Evolutionary conservation across 2,888 invertebrate genomes (phyloP).

Genomic region (Eledona agricola): DNA sequence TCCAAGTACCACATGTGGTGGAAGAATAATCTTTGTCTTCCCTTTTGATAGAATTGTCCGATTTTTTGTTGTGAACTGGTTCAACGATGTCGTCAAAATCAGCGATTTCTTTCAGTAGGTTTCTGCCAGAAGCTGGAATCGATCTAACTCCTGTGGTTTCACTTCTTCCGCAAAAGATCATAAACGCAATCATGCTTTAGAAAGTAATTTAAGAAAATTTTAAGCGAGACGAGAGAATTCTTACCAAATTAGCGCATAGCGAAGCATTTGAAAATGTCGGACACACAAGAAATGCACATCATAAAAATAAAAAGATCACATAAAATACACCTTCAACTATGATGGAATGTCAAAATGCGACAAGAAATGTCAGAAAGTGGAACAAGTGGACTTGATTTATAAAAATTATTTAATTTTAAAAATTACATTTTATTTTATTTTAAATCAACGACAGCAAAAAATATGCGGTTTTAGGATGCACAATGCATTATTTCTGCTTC

Average conservation of each 20-base stretch:
- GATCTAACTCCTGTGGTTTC: conserved; percentile 2
- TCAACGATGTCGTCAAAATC: conserved; percentile 20
- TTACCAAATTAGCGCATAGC: conserved; percentile 17
- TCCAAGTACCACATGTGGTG: too few relatives aligned
- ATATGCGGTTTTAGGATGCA: too few relatives aligned
- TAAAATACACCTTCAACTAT: conserved; percentile 10
- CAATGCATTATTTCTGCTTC: too few relatives aligned
- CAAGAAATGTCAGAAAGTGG: conserved; percentile 13
- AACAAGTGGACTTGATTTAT: too few relatives aligned
- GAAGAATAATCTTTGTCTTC: conserved; percentile 8
- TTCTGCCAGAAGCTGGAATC: conserved; percentile 1
- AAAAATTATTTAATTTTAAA: too few relatives aligned
- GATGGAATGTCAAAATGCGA: conserved; percentile 1
- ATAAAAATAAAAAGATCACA: conserved; percentile 17
- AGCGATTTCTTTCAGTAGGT: conserved; percentile 7
- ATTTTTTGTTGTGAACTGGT: conserved; percentile 6
- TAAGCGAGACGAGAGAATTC: neutral
- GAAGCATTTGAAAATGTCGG: conserved; percentile 9
- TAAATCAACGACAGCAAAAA: too few relatives aligned
- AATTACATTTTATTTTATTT: too few relatives aligned
- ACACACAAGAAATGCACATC: conserved; percentile 16
- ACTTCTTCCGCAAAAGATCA: conserved; percentile 8
- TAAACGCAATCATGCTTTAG: conserved; percentile 19
- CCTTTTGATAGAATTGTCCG: neutral
- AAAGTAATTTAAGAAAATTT: neutral